These are phyloP conservation scores for Ctenopoma kingsleyae DNA, from an alignment of 2,797 vertebrate species.

Conservation along the genomic window DNA sequence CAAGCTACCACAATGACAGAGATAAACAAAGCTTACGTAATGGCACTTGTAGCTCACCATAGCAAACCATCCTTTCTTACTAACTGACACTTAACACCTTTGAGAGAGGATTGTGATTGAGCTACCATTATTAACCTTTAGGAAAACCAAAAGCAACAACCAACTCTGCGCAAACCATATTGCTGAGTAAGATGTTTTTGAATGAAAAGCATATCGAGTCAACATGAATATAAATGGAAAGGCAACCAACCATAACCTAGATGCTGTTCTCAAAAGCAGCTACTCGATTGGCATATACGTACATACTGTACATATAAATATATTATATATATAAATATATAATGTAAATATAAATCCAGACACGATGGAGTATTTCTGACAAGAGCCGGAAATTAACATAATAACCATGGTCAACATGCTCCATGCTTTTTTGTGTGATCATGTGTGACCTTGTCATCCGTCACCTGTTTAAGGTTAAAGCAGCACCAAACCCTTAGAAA, in stretches of 20 bases:
- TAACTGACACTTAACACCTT: background rate
- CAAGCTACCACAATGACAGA: slow-evolving; percentile 23
- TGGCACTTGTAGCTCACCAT: slow-evolving; percentile 6
- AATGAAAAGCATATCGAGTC: background rate
- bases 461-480: background rate
- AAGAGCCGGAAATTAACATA: background rate
- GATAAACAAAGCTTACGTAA: slow-evolving; percentile 26
- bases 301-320: too few relatives aligned
- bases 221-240: background rate
- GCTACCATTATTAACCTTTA: slow-evolving; percentile 1
- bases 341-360: too few relatives aligned
- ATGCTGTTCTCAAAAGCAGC: background rate
- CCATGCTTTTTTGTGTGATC: background rate
- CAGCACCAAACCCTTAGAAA: background rate
- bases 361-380: too few relatives aligned
- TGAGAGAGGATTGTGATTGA: slow-evolving; percentile 5
- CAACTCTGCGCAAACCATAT: background rate
- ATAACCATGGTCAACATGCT: background rate
- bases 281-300: background rate
- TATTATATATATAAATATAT: too few relatives aligned
- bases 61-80: slow-evolving; percentile 6
- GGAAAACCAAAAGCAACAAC: background rate
- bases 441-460: background rate
- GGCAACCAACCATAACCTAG: background rate
- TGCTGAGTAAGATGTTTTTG: background rate